These are phyloP conservation scores for Chrosomus eos DNA, from an alignment of 2,797 vertebrate species.

Conservation along the genomic window DNA sequence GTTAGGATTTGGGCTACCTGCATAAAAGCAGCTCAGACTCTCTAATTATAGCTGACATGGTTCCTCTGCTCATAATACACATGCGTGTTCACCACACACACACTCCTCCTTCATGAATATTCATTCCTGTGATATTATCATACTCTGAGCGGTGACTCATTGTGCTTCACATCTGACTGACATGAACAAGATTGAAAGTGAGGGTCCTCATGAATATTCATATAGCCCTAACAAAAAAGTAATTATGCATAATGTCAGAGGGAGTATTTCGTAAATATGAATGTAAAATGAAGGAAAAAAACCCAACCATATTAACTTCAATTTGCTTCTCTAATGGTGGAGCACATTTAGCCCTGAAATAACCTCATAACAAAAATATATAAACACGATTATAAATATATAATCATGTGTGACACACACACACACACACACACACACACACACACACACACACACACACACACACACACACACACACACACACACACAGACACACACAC, in stretches of 20 bases:
- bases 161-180: constrained; percentile 55
- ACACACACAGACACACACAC: background rate
- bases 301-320: constrained; percentile 16
- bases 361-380: constrained; percentile 16
- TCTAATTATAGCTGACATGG: constrained; percentile 46
- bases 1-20: constrained; percentile 54
- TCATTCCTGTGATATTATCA: constrained; percentile 54
- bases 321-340: constrained; percentile 39
- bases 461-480: background rate
- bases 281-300: background rate
- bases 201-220: constrained; percentile 51
- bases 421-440: background rate
- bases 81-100: constrained; percentile 39
- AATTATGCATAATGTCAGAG: constrained; percentile 51
- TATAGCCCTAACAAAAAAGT: constrained; percentile 46
- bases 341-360: background rate
- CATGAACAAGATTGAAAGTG: constrained; percentile 49
- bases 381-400: background rate
- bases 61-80: constrained; percentile 12
- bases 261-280: constrained; percentile 39
- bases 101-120: constrained; percentile 47
- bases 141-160: constrained; percentile 41
- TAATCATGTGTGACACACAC: background rate
- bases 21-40: constrained; percentile 38
- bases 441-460: background rate